These are phyloP conservation scores for Alloplasta piceator DNA, from an alignment of 2,888 invertebrate genomes.

Conservation along the genomic window DNA sequence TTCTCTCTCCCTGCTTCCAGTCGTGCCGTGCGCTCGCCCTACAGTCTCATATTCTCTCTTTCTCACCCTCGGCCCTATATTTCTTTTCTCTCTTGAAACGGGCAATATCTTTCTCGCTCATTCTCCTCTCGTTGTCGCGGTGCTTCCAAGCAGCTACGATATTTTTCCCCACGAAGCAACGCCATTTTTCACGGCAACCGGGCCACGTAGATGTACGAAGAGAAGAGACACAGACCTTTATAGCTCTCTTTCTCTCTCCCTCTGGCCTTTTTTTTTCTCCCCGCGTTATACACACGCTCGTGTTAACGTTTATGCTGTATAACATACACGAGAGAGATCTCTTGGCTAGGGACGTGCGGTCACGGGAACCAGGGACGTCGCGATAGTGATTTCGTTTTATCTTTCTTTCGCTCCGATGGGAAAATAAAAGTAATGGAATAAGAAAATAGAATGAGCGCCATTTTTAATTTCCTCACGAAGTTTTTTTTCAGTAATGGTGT, in stretches of 20 bases:
- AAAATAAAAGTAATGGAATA: neutral
- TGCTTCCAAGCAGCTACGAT: constrained; percentile 66
- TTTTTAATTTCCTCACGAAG: too few species aligned
- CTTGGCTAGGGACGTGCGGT: constrained; percentile 36
- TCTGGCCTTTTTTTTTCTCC: constrained; percentile 15
- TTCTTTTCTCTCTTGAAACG: constrained; percentile 11
- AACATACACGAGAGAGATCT: constrained; percentile 42
- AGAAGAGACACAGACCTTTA: constrained; percentile 34
- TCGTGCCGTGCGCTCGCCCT: constrained; percentile 17
- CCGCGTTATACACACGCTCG: constrained; percentile 16
- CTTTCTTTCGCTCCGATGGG: neutral
- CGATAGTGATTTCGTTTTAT: constrained; percentile 62
- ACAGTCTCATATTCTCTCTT: constrained; percentile 30
- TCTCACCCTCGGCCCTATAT: constrained; percentile 17
- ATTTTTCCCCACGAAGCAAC: constrained; percentile 64
- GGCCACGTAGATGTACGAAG: constrained; percentile 56
- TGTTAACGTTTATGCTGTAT: constrained; percentile 20
- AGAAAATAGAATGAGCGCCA: constrained; percentile 1
- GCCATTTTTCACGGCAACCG: constrained; percentile 71
- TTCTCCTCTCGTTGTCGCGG: constrained; percentile 19
- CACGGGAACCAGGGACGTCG: constrained; percentile 61
- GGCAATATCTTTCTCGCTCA: constrained; percentile 9
- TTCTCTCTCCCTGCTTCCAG: constrained; percentile 20
- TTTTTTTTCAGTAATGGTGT: too few species aligned
- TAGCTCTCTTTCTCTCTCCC: neutral